Percentiles rank a stretch among this genome's conserved stretches.
phyloP scores from a whole-genome alignment of 2,888 invertebrate genomes.

The Mythimna albipuncta region DNA sequence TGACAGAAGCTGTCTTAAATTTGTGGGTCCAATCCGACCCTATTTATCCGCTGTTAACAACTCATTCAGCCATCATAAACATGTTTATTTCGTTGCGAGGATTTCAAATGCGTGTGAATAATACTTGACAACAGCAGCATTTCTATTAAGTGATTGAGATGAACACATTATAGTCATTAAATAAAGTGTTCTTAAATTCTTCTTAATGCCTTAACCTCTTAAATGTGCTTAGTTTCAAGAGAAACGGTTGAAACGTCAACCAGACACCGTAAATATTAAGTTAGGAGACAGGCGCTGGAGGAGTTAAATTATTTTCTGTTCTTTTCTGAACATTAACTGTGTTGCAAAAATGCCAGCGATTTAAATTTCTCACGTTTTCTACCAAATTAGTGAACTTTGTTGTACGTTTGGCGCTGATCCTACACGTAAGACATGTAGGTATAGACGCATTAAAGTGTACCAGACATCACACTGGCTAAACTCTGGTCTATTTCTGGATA shows the following conservation, averaged over 20 bases:
- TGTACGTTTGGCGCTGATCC: conserved; percentile 23
- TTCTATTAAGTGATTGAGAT: conserved; percentile 1
- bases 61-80: conserved; percentile 10
- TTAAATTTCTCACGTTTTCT: neutral
- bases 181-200: neutral
- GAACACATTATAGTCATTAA: conserved; percentile 12
- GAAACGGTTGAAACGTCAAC: too few species aligned
- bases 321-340: neutral
- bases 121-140: conserved; percentile 7
- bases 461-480: conserved; percentile 60
- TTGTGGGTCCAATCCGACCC: conserved; percentile 17
- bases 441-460: conserved; percentile 47
- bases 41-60: conserved; percentile 20
- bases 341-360: neutral
- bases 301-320: conserved; percentile 5
- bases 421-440: conserved; percentile 17
- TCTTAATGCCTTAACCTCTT: neutral
- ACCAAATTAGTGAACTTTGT: conserved; percentile 18
- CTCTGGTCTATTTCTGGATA: conserved; percentile 65
- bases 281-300: too few species aligned
- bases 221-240: too few species aligned
- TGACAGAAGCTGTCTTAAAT: conserved; percentile 22
- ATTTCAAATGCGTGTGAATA: conserved; percentile 31
- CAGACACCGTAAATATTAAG: too few species aligned
- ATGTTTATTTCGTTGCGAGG: conserved; percentile 18